phyloP scores from a whole-genome alignment of 2,888 invertebrate genomes.

The Idaea straminata region DNA sequence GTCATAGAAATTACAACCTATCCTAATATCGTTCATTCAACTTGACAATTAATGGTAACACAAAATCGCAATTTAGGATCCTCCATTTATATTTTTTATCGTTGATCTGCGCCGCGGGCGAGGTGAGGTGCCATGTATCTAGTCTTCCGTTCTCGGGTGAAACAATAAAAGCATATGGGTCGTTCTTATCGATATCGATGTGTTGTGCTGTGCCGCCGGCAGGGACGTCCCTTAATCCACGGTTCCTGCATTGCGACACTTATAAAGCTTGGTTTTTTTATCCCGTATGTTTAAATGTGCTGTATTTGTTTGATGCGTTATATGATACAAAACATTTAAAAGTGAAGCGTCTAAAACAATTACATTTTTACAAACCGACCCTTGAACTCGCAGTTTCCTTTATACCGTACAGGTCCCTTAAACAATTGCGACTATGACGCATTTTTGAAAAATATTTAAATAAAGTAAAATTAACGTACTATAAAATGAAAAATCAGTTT shows the following conservation, averaged over 20 bases:
- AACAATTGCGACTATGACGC: too few species aligned
- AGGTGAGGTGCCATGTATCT: conserved; percentile 22
- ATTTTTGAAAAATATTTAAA: too few species aligned
- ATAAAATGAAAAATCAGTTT: too few species aligned
- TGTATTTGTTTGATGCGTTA: background rate
- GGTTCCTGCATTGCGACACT: conserved; percentile 43
- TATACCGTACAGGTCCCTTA: too few species aligned
- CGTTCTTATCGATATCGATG: conserved; percentile 69
- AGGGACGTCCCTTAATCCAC: conserved; percentile 43
- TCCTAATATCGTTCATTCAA: background rate
- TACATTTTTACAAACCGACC: too few species aligned
- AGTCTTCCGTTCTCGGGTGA: conserved; percentile 45
- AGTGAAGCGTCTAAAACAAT: background rate
- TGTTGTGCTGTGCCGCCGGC: conserved; percentile 59
- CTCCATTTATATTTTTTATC: conserved; percentile 57
- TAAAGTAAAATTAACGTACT: too few species aligned
- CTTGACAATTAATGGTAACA: conserved; percentile 11
- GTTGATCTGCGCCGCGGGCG: conserved; percentile 28
- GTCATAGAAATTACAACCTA: background rate
- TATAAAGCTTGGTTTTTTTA: conserved; percentile 31
- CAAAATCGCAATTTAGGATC: conserved; percentile 38
- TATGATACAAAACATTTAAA: background rate
- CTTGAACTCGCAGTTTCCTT: too few species aligned
- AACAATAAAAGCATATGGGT: conserved; percentile 64
- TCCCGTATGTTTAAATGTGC: background rate